Evolutionary conservation across 2,797 vertebrate genomes (phyloP).

Genomic region (Melanotaenia pygmaea): DNA sequence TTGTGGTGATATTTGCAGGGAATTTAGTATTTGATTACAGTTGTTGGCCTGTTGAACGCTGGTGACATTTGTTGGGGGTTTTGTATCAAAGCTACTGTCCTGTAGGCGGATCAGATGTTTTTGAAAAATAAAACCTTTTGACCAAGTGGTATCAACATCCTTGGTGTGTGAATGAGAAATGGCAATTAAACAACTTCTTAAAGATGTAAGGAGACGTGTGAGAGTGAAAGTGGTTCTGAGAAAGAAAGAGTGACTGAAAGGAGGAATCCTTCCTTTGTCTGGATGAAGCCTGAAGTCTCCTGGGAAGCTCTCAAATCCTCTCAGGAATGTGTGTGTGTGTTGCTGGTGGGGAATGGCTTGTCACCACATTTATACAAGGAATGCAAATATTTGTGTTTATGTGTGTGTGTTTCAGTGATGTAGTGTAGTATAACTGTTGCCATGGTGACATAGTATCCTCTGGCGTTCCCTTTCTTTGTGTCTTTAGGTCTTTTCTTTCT

Average conservation of each 20-base stretch:
- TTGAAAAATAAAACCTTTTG: background rate
- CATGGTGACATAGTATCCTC: constrained; percentile 44
- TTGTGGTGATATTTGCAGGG: background rate
- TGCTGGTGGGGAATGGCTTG: constrained; percentile 31
- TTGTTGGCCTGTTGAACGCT: too few species aligned
- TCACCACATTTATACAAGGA: constrained; percentile 63
- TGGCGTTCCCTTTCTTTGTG: background rate
- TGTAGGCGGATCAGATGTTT: background rate
- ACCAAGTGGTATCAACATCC: constrained; percentile 5
- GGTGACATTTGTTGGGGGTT: too few species aligned
- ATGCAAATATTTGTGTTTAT: constrained; percentile 70
- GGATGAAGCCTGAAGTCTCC: constrained; percentile 72
- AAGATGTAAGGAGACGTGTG: constrained; percentile 18
- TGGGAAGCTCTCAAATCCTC: constrained; percentile 79
- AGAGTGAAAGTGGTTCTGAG: constrained; percentile 4
- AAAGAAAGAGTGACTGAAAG: constrained; percentile 47
- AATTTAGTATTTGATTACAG: background rate
- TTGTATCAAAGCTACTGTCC: background rate
- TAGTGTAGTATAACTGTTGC: constrained; percentile 59
- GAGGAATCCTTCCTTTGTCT: constrained; percentile 72
- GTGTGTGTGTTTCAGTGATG: constrained; percentile 31
- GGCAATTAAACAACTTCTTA: constrained; percentile 13
- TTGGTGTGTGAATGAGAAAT: background rate
- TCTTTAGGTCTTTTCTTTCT: background rate
- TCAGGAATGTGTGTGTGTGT: constrained; percentile 76